These are phyloP conservation scores for Sisyra nigra DNA, from an alignment of 2,888 invertebrate genomes.

Conservation along the genomic window DNA sequence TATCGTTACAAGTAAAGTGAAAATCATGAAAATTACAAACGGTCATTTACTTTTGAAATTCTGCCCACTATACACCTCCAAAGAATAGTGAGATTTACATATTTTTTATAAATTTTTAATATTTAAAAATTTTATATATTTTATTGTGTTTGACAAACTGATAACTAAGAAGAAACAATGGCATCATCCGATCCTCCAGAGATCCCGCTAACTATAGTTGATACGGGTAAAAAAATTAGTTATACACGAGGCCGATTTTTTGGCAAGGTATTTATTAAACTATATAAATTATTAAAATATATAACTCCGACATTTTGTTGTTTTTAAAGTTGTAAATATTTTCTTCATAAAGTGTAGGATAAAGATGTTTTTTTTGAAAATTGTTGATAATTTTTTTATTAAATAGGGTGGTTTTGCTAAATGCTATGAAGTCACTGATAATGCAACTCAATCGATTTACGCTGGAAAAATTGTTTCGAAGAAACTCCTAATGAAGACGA, in stretches of 20 bases:
- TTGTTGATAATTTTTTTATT: background rate
- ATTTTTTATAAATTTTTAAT: background rate
- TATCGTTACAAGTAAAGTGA: no score
- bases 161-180: slow-evolving; percentile 2
- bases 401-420: slow-evolving; percentile 90
- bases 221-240: slow-evolving; percentile 52
- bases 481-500: slow-evolving; percentile 76
- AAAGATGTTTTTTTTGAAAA: slow-evolving; percentile 23
- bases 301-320: no score
- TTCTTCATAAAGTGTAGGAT: slow-evolving; percentile 5
- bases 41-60: no score
- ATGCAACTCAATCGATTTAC: slow-evolving; percentile 55
- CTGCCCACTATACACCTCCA: no score
- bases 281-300: background rate
- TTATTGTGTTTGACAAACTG: background rate
- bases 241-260: slow-evolving; percentile 78
- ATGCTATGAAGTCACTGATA: slow-evolving; percentile 91
- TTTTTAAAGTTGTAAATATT: no score
- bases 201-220: slow-evolving; percentile 72
- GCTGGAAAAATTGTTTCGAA: slow-evolving; percentile 98
- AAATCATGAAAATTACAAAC: no score
- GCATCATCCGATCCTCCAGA: slow-evolving; percentile 24
- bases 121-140: no score
- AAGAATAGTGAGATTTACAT: background rate
- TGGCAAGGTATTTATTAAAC: slow-evolving; percentile 65